phyloP scores from a whole-genome alignment of 2,888 invertebrate genomes.

The Lasioglossum leucozonium region DNA sequence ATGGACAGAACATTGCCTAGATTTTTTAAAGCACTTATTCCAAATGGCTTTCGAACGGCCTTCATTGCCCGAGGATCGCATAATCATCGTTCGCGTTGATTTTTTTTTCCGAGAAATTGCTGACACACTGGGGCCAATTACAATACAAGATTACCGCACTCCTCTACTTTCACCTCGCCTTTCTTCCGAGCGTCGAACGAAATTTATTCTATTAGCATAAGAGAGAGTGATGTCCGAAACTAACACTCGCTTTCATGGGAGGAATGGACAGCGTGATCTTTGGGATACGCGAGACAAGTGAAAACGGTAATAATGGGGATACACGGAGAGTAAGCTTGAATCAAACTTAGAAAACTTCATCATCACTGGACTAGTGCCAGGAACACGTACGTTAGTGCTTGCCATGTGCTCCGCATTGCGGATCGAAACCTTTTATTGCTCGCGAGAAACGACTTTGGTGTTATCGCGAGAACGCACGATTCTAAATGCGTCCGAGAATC shows the following conservation, averaged over 20 bases:
- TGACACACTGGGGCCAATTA: conserved; percentile 37
- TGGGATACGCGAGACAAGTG: neutral
- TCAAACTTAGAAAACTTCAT: conserved; percentile 27
- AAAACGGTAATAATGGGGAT: neutral
- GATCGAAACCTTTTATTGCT: conserved; percentile 36
- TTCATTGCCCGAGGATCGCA: neutral
- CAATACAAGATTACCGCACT: conserved; percentile 49
- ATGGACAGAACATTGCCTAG: neutral
- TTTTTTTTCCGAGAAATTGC: conserved; percentile 23
- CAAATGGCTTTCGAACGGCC: neutral
- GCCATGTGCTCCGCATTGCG: conserved; percentile 55
- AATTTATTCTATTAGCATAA: conserved; percentile 62
- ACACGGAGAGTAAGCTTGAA: neutral
- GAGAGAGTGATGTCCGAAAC: conserved; percentile 56
- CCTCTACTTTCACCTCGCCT: conserved; percentile 59
- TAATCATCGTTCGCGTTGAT: neutral
- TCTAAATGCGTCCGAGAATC: neutral
- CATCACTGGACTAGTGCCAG: conserved; percentile 59
- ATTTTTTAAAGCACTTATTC: neutral
- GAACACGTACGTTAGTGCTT: conserved; percentile 28
- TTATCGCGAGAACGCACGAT: neutral
- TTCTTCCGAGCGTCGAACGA: conserved; percentile 38
- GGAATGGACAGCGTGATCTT: neutral
- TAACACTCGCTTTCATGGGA: conserved; percentile 4
- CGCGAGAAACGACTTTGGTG: neutral